Conservation (phyloP, 1,140 invertebrate species). For the Plutomurus gul region DNA sequence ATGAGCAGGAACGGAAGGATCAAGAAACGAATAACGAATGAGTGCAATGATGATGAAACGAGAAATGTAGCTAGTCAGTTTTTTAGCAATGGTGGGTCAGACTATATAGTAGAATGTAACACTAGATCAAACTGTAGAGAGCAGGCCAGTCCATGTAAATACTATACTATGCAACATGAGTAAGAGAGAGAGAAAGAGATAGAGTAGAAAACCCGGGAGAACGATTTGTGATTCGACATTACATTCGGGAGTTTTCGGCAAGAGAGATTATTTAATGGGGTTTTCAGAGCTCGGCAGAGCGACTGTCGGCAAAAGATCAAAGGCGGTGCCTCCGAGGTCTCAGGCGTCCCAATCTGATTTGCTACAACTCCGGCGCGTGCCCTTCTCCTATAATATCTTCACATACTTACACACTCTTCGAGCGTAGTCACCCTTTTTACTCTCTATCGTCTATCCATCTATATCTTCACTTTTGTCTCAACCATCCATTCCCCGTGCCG, state of each 20-base stretch:
- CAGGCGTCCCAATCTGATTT: conserved; percentile 55
- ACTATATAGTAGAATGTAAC: too few relatives aligned
- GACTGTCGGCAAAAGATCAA: conserved; percentile 55
- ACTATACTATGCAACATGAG: too few relatives aligned
- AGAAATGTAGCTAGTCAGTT: too few relatives aligned
- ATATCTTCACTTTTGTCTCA: neutral
- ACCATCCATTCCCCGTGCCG: neutral
- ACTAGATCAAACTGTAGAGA: too few relatives aligned
- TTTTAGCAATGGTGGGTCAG: too few relatives aligned
- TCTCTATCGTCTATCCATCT: neutral
- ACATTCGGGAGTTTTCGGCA: conserved; percentile 48
- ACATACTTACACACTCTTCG: conserved; percentile 7
- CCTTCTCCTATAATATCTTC: conserved; percentile 35
- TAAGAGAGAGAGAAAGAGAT: conserved; percentile 7
- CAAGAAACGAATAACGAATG: too few relatives aligned
- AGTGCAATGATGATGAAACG: too few relatives aligned
- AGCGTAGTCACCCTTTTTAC: neutral
- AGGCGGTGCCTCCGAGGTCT: conserved; percentile 53
- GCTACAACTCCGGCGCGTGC: conserved; percentile 54
- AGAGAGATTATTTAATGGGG: conserved; percentile 53
- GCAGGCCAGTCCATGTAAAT: too few relatives aligned
- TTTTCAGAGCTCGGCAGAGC: conserved; percentile 47
- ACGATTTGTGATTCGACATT: conserved; percentile 51
- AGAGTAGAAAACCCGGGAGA: conserved; percentile 27
- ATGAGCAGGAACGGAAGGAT: too few relatives aligned